Conservation (phyloP, 2,888 invertebrate species). For the Spilarctia lutea region DNA sequence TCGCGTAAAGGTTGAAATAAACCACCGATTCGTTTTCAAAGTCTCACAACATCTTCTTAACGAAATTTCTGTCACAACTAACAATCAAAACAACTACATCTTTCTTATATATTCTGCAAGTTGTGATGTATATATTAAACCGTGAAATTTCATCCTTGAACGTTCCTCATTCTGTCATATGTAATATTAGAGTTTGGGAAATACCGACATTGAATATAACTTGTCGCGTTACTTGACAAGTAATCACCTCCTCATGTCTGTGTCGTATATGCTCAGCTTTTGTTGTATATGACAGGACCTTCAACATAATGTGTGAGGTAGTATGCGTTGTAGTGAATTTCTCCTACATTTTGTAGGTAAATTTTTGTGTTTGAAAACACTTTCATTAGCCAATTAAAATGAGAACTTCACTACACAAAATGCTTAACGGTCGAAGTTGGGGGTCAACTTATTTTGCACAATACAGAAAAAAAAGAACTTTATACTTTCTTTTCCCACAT, state of each 20-base stretch:
- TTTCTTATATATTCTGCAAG: background rate
- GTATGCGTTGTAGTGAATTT: background rate
- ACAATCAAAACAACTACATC: background rate
- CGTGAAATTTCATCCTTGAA: background rate
- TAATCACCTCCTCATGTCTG: background rate
- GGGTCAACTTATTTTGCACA: too few species aligned
- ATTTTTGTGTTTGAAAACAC: background rate
- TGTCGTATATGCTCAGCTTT: background rate
- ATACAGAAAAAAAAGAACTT: too few species aligned
- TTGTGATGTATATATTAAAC: conserved; percentile 1
- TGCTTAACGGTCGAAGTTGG: too few species aligned
- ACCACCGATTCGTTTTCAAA: background rate
- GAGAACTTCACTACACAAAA: too few species aligned
- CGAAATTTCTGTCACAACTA: background rate
- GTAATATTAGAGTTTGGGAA: conserved; percentile 1
- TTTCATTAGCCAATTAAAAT: too few species aligned
- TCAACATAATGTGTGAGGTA: background rate
- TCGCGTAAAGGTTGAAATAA: too few species aligned
- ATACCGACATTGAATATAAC: conserved; percentile 5
- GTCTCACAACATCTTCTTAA: background rate
- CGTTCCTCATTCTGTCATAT: background rate
- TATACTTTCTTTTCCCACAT: too few species aligned
- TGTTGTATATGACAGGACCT: conserved; percentile 3
- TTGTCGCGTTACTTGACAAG: conserved; percentile 1
- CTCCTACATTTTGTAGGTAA: background rate